Evolutionary conservation across 2,113 vertebrate genomes (phyloP).

Genomic region (Xyrauchen texanus): DNA sequence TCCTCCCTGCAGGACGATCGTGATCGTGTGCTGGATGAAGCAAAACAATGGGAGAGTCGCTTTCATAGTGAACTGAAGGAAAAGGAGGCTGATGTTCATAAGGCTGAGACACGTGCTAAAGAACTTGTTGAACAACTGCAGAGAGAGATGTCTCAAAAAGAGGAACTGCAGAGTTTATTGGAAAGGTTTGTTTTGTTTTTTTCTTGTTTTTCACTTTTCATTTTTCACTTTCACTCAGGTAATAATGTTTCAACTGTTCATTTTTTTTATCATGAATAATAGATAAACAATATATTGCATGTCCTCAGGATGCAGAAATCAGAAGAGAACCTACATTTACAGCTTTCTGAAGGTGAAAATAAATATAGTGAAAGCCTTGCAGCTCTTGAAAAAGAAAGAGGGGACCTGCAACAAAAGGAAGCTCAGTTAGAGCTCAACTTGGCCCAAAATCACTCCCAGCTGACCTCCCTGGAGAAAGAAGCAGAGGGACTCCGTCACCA

Average conservation of each 20-base stretch:
- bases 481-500: constrained; percentile 71
- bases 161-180: constrained; percentile 77
- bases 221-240: background rate
- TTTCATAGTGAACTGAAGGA: constrained; percentile 84
- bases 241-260: background rate
- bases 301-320: constrained; percentile 76
- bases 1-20: constrained; percentile 95
- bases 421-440: constrained; percentile 69
- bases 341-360: constrained; percentile 70
- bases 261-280: background rate
- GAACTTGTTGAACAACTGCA: constrained; percentile 78
- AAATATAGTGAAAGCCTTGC: constrained; percentile 67
- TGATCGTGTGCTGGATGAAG: constrained; percentile 89
- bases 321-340: constrained; percentile 73
- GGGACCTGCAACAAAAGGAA: constrained; percentile 66
- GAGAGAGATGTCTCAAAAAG: constrained; percentile 71
- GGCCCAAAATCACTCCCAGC: constrained; percentile 61
- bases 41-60: constrained; percentile 88
- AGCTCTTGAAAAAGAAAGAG: constrained; percentile 73
- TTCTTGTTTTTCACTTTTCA: no score
- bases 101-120: constrained; percentile 76
- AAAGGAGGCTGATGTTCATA: constrained; percentile 85
- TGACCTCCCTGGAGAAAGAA: constrained; percentile 74
- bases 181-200: constrained; percentile 64
- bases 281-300: background rate